phyloP scores from a whole-genome alignment of 2,888 invertebrate genomes.

The Allolobophora icterica region DNA sequence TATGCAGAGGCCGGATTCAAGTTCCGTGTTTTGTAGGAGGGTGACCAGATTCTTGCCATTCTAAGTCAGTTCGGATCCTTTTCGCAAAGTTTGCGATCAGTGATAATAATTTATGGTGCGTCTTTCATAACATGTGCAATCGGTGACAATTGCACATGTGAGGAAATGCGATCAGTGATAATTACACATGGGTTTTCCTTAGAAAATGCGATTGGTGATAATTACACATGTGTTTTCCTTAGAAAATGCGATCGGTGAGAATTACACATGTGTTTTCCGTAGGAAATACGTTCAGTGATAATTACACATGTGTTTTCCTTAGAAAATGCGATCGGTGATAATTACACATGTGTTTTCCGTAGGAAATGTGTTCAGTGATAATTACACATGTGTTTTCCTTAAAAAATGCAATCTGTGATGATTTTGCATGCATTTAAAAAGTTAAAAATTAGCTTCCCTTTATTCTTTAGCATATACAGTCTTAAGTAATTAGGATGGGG shows the following conservation, averaged over 20 bases:
- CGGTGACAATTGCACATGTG: background rate
- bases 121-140: background rate
- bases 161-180: background rate
- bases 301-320: too few relatives aligned
- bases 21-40: slow-evolving; percentile 10
- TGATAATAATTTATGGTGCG: too few relatives aligned
- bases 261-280: too few relatives aligned
- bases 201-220: background rate
- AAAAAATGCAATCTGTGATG: background rate
- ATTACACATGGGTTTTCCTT: too few relatives aligned
- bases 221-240: too few relatives aligned
- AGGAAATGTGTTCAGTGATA: background rate
- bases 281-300: background rate
- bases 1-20: background rate
- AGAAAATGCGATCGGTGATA: background rate
- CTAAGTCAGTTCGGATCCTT: background rate
- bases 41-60: slow-evolving; percentile 17
- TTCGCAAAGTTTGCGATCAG: background rate
- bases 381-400: too few relatives aligned
- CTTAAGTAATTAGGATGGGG: background rate
- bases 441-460: too few relatives aligned
- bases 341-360: too few relatives aligned
- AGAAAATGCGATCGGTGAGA: background rate
- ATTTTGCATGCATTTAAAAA: background rate
- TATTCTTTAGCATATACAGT: background rate